A percentile compares a stretch with the other conserved stretches of the same genome.
phyloP scores from a whole-genome alignment of 2,113 vertebrate species.

The Sinocyclocheilus rhinocerous region DNA sequence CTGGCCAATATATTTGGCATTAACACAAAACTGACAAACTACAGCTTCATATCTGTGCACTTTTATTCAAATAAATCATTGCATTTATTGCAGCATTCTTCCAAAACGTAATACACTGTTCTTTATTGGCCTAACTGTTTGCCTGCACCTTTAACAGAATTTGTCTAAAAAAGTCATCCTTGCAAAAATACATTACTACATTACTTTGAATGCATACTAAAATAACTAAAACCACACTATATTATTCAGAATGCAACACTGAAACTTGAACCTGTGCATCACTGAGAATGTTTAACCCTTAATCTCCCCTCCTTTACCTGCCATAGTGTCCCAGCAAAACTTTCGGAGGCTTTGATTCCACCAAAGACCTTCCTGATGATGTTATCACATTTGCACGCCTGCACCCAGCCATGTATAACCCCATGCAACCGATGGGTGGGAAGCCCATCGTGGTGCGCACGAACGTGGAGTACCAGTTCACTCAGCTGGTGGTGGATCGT shows the following conservation, averaged over 20 bases:
- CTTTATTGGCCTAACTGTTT: neutral
- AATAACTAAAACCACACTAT: neutral
- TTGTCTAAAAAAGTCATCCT: neutral
- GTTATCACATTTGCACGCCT: slow-evolving; percentile 96
- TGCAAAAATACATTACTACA: neutral
- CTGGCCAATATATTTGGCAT: neutral
- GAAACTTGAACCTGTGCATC: neutral
- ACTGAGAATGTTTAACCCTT: neutral
- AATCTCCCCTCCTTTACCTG: neutral
- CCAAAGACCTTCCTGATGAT: slow-evolving; percentile 96
- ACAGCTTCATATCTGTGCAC: slow-evolving; percentile 17
- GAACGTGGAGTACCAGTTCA: slow-evolving; percentile 94
- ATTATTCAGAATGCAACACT: neutral
- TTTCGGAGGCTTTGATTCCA: slow-evolving; percentile 96
- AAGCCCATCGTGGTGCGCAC: slow-evolving; percentile 95
- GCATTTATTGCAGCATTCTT: neutral
- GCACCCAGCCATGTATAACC: slow-evolving; percentile 97
- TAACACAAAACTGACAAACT: slow-evolving; percentile 20
- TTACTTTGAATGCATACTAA: neutral
- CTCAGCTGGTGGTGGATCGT: slow-evolving; percentile 95
- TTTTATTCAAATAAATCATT: neutral
- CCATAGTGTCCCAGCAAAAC: slow-evolving; percentile 95
- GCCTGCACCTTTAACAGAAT: neutral
- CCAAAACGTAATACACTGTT: neutral
- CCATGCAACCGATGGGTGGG: slow-evolving; percentile 90